Evolutionary conservation across 2,797 vertebrate species (phyloP).

Genomic region (Lepilemur ruficaudatus): DNA sequence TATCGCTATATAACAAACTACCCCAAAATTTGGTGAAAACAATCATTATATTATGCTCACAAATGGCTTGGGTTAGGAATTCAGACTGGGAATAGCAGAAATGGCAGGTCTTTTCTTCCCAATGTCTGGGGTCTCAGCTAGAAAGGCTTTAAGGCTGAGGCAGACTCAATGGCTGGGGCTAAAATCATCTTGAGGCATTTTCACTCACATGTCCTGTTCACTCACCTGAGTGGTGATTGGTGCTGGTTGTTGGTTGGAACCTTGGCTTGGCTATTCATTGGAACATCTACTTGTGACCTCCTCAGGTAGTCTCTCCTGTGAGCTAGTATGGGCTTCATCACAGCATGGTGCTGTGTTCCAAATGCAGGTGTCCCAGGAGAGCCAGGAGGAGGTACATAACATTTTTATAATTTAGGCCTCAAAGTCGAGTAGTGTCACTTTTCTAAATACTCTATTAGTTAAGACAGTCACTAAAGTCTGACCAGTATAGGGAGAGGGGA

Average conservation of each 20-base stretch:
- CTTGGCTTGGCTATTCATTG: neutral
- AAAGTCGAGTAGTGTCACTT: neutral
- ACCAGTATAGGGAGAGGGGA: neutral
- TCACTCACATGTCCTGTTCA: neutral
- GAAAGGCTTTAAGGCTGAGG: neutral
- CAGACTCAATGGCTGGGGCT: neutral
- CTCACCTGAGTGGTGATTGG: neutral
- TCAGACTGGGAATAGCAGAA: neutral
- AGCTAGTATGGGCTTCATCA: neutral
- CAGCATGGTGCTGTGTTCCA: neutral
- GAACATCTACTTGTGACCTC: neutral
- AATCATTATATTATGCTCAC: neutral
- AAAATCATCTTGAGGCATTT: neutral
- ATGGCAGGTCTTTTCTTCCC: neutral
- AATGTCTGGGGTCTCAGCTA: neutral
- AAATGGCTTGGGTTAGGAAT: neutral
- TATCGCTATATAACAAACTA: neutral
- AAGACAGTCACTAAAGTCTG: neutral
- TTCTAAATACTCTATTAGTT: neutral
- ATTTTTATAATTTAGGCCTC: neutral
- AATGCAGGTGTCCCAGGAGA: neutral
- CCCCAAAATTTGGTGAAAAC: neutral
- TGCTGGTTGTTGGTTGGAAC: neutral
- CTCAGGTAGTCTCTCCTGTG: neutral
- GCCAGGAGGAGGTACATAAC: neutral